Evolutionary conservation across 2,113 vertebrate genomes (phyloP).

Genomic region (Arizona elegans): DNA sequence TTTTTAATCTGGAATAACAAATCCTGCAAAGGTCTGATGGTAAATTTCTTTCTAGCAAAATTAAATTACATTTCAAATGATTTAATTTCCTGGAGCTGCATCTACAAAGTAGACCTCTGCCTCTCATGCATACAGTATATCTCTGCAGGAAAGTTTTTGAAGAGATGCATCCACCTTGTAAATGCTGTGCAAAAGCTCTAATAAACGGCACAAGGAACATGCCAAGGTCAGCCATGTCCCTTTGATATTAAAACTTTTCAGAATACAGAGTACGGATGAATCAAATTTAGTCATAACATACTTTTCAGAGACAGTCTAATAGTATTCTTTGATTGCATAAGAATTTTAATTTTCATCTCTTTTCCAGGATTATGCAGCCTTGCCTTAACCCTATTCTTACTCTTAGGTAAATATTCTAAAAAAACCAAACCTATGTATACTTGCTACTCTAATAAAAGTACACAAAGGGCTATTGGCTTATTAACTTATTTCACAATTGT

Average conservation of each 20-base stretch:
- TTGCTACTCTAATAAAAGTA: background rate
- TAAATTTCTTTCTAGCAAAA: conserved; percentile 29
- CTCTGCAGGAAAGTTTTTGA: conserved; percentile 6
- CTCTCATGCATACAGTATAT: background rate
- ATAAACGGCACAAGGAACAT: background rate
- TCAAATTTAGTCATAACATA: background rate
- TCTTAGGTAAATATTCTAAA: background rate
- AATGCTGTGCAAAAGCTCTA: background rate
- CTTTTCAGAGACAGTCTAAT: background rate
- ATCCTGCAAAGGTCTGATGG: conserved; percentile 25
- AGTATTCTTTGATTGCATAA: background rate
- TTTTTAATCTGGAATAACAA: conserved; percentile 54
- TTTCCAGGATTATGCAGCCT: background rate
- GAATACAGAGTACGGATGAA: background rate
- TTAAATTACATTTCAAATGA: conserved; percentile 31
- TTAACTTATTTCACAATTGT: background rate
- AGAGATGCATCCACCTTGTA: background rate
- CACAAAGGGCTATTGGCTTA: background rate
- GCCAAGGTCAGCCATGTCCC: background rate
- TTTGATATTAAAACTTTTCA: conserved; percentile 23
- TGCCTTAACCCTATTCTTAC: background rate
- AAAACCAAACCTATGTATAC: background rate
- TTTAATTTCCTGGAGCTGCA: conserved; percentile 12
- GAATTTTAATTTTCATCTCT: background rate
- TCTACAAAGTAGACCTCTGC: conserved; percentile 3